Conservation (phyloP, 1,140 invertebrate genomes). For the Apis laboriosa region DNA sequence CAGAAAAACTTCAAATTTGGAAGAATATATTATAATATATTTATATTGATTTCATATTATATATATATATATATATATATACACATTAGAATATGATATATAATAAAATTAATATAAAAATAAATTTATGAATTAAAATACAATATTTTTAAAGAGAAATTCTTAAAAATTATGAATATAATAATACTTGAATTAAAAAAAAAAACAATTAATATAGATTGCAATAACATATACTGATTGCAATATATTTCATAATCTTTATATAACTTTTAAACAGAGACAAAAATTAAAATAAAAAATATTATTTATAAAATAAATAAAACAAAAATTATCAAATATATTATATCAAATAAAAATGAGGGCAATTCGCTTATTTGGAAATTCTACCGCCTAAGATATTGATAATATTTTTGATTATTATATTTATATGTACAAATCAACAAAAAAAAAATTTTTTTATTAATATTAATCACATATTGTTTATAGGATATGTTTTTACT, state of each 20-base stretch:
- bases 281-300: no score
- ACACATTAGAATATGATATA: neutral
- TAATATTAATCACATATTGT: neutral
- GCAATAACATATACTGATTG: neutral
- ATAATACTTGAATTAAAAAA: neutral
- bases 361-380: conserved; percentile 12
- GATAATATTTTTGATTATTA: conserved; percentile 15
- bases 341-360: neutral
- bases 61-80: neutral
- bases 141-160: neutral
- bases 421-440: neutral
- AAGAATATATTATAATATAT: neutral
- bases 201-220: conserved; percentile 6
- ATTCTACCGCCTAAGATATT: neutral
- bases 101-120: neutral
- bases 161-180: neutral
- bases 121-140: neutral
- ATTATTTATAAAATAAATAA: neutral
- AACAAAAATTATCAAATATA: neutral
- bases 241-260: conserved; percentile 38
- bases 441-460: neutral
- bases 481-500: neutral
- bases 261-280: conserved; percentile 24
- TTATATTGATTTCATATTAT: neutral
- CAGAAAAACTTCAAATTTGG: conserved; percentile 31